These are phyloP conservation scores for Blastobasis lacticolella DNA, from an alignment of 2,888 invertebrate species.

Conservation along the genomic window DNA sequence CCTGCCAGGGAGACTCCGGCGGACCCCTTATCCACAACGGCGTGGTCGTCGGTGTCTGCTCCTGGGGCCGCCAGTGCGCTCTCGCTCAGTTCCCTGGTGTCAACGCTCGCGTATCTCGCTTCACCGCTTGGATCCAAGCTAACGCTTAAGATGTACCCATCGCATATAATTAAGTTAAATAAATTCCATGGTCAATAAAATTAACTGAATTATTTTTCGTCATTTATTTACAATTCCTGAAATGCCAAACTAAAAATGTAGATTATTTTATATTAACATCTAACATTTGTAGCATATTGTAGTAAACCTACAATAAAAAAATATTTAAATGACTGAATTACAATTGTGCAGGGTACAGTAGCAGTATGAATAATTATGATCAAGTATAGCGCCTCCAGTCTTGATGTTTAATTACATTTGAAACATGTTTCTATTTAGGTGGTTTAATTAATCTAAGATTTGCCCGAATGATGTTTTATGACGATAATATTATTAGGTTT, in stretches of 20 bases:
- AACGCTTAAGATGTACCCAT: conserved; percentile 23
- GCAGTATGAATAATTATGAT: neutral
- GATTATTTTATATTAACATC: too few relatives aligned
- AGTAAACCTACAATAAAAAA: too few relatives aligned
- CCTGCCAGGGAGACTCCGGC: conserved; percentile 48
- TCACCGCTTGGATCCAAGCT: conserved; percentile 32
- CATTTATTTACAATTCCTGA: neutral
- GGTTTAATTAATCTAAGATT: too few relatives aligned
- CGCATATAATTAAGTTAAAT: neutral
- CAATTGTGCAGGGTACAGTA: too few relatives aligned
- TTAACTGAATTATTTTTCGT: neutral
- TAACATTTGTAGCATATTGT: too few relatives aligned
- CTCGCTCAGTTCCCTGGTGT: conserved; percentile 32
- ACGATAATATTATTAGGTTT: too few relatives aligned
- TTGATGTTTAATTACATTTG: neutral
- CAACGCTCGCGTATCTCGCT: conserved; percentile 35
- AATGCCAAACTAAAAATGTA: too few relatives aligned
- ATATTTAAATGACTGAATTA: too few relatives aligned
- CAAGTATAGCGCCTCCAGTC: neutral
- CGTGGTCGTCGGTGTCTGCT: conserved; percentile 37
- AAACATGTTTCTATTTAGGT: neutral
- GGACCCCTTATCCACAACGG: conserved; percentile 39
- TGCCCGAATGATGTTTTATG: too few relatives aligned
- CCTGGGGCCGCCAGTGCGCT: conserved; percentile 34
- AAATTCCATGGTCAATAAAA: neutral